Conservation (phyloP, 2,113 vertebrate species). For the Parotia lawesii region DNA sequence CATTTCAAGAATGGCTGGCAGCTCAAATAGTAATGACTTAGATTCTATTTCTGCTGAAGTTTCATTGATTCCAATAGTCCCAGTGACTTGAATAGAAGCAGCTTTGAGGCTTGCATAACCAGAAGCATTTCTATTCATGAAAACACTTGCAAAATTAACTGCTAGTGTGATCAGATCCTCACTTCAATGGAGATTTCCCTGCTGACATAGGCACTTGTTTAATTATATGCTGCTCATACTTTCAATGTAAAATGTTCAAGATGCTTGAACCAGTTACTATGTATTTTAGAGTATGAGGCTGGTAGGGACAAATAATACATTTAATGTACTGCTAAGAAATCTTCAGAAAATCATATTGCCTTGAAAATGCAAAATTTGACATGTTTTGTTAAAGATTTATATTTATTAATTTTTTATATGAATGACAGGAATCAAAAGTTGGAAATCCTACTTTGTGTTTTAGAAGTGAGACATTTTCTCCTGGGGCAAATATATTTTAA, state of each 20-base stretch:
- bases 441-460: neutral
- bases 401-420: neutral
- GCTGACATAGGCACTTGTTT: constrained; percentile 30
- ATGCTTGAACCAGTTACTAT: neutral
- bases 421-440: neutral
- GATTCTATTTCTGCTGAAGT: constrained; percentile 18
- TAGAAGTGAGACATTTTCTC: neutral
- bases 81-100: constrained; percentile 10
- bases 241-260: constrained; percentile 14
- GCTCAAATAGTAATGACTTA: constrained; percentile 25
- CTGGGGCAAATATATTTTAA: neutral
- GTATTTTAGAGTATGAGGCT: neutral
- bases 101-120: neutral
- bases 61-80: neutral
- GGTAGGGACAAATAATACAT: neutral
- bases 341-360: neutral
- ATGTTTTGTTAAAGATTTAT: neutral
- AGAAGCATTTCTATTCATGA: constrained; percentile 33
- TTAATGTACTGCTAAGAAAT: neutral
- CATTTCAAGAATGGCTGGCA: neutral
- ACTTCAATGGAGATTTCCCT: constrained; percentile 42
- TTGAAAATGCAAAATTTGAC: neutral
- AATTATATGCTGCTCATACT: constrained; percentile 11
- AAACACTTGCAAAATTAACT: constrained; percentile 42
- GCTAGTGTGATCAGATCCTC: constrained; percentile 22